A percentile compares a stretch with the other conserved stretches of the same genome.
phyloP scores from a whole-genome alignment of 2,113 vertebrate genomes.

The zebrafish (Danio rerio) region GRCz12tu NC_133182.1:46017001-46017500 shows the following conservation, averaged over 20 bases:
- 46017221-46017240: background rate
- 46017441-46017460: too few species aligned
- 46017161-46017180: background rate
- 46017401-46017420: too few species aligned
- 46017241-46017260: background rate
- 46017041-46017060: slow-evolving; percentile 10
- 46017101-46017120: background rate
- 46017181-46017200: background rate
- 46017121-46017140: background rate
- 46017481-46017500: too few species aligned
- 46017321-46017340: background rate
- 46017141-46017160: background rate
- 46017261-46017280: background rate
- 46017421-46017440: too few species aligned
- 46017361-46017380: too few species aligned
- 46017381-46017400: too few species aligned
- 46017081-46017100: background rate
- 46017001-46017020: background rate
- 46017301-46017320: background rate
- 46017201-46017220: background rate
- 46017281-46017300: background rate
- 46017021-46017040: background rate
- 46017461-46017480: too few species aligned
- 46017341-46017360: too few species aligned
- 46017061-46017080: too few species aligned